These are phyloP conservation scores for Spialia ferax DNA, from an alignment of 2,888 invertebrate genomes.

Conservation along the genomic window DNA sequence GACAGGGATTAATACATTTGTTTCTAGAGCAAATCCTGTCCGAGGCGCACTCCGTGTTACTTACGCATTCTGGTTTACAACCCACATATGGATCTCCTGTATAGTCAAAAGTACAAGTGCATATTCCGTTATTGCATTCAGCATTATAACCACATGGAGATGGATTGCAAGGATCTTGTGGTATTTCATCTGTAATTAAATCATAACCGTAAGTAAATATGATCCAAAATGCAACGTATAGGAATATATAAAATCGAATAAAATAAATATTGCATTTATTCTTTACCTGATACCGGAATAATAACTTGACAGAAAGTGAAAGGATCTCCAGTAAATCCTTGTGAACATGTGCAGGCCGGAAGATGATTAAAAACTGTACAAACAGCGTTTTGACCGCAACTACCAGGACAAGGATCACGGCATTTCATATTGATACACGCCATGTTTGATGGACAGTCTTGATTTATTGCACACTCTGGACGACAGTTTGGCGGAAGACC, in stretches of 20 bases:
- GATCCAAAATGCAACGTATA: no score
- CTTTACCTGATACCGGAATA: constrained; percentile 75
- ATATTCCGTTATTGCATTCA: constrained; percentile 88
- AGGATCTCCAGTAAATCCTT: constrained; percentile 92
- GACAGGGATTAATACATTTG: constrained; percentile 92
- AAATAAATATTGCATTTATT: constrained; percentile 5
- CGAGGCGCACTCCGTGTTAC: constrained; percentile 90
- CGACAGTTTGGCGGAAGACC: constrained; percentile 91
- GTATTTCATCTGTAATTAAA: constrained; percentile 67
- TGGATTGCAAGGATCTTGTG: constrained; percentile 89
- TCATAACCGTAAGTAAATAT: neutral
- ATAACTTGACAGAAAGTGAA: constrained; percentile 88
- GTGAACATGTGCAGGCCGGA: constrained; percentile 89
- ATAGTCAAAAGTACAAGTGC: constrained; percentile 90
- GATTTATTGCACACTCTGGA: constrained; percentile 90
- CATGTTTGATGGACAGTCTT: constrained; percentile 90
- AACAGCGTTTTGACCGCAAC: constrained; percentile 88
- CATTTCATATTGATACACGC: constrained; percentile 92
- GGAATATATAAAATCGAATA: no score
- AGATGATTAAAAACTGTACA: constrained; percentile 90
- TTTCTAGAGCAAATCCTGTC: constrained; percentile 90
- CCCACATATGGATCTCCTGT: constrained; percentile 91
- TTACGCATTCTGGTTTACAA: constrained; percentile 92
- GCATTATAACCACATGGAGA: constrained; percentile 90
- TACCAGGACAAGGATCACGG: constrained; percentile 90